Base-by-base conservation (phyloP, 2,113 vertebrate species). In the Nannobrachium achirus region DNA sequence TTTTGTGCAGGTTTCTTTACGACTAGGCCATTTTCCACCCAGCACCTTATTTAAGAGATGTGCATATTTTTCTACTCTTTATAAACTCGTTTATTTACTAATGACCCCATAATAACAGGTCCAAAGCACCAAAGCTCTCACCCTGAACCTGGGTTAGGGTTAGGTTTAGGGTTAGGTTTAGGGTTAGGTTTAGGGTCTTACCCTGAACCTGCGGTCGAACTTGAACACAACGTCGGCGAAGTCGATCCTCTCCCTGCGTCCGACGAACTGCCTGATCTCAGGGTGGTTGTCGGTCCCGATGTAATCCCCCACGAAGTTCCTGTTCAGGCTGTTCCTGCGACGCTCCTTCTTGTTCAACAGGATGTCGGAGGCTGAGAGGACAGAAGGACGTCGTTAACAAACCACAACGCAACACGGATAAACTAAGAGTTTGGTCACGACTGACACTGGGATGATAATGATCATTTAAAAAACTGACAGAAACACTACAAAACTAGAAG, bases 231-330 rank as follows among this genome's bases (percentile, higher is more conserved):
- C 91, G 1, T 94, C 93, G 0, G 94, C 91, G 3, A 95, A 95
- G 79, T 95, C 94, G 1, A 95, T 92, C 20, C 92, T 91, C 52
- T 95, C 94, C 20, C 93, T 72, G 39, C 94, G 93, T 8, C 93
- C 93, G 1, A 95, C 88, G 2, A 95, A 95, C 69, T 89, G 93
- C 0, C 93, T 65, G 69, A 95, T 85, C 83, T 95, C 94, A 0
- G 94, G 94, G 13, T 85, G 92, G 71, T 77, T 89, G 52, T 95
- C 94, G 0, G 88, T 90, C 0, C 94, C 94, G 0, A 95, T 87
- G 83, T 95, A 95, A 70, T 95, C 94, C 0, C 94, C 94, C 66
- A 94, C 71, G 33, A 95, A 95, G 82, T 95, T 95, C 20, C 94
- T 89, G 81, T 95, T 95, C 48, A 95, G 85, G 84, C 94, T 95